Percentiles rank a stretch among this genome's conserved stretches.
phyloP scores from a whole-genome alignment of 1,140 invertebrate genomes.

The Drosophila ananassae region DNA sequence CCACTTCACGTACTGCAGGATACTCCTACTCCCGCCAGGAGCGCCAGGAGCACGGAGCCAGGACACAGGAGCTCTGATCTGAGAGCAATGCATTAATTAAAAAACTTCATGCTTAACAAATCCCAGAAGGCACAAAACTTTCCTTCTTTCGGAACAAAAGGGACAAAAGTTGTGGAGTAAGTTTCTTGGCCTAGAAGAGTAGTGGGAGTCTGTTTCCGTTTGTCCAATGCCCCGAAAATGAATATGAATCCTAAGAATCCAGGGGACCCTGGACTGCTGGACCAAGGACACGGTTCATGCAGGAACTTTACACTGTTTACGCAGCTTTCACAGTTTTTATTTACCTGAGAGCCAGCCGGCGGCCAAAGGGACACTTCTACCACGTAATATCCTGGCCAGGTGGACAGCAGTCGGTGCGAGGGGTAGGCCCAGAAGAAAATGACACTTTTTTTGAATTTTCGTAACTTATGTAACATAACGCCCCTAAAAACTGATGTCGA shows the following conservation, averaged over 20 bases:
- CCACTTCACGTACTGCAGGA: too few relatives aligned
- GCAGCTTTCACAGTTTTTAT: background rate
- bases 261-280: background rate
- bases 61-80: background rate
- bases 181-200: conserved; percentile 9
- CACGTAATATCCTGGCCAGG: background rate
- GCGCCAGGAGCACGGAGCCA: background rate
- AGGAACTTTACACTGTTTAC: background rate
- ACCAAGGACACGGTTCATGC: background rate
- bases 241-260: background rate
- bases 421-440: background rate
- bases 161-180: conserved; percentile 29
- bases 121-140: conserved; percentile 25
- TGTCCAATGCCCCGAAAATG: background rate
- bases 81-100: conserved; percentile 42
- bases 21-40: background rate
- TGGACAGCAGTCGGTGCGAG: too few relatives aligned
- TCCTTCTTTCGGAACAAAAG: conserved; percentile 17
- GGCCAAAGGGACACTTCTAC: conserved; percentile 36
- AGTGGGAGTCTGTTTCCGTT: background rate
- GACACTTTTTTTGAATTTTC: conserved; percentile 15
- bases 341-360: conserved; percentile 15
- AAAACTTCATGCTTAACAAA: conserved; percentile 45
- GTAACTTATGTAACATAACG: conserved; percentile 8
- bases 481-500: conserved; percentile 5